Conservation (phyloP, 2,888 invertebrate species). For the Clistopyga incitator region DNA sequence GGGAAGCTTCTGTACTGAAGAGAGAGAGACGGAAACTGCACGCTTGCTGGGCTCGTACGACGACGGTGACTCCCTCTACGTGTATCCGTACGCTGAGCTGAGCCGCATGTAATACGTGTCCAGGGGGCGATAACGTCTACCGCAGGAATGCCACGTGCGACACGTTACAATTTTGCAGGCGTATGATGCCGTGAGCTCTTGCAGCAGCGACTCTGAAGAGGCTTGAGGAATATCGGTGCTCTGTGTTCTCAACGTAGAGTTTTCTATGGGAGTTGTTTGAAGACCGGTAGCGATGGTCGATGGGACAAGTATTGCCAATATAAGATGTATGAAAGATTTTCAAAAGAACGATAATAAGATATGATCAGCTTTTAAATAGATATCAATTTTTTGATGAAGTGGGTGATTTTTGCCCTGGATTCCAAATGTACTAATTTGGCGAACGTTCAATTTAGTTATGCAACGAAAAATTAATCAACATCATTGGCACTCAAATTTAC, state of each 20-base stretch:
- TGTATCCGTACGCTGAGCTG: not conserved
- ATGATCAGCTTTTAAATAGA: not conserved
- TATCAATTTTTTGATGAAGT: not conserved
- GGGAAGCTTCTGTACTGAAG: slow-evolving; percentile 55
- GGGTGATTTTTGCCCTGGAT: not conserved
- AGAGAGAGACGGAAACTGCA: no score
- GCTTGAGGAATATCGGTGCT: slow-evolving; percentile 5
- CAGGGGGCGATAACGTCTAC: slow-evolving; percentile 47
- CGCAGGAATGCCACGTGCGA: slow-evolving; percentile 62
- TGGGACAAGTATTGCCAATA: not conserved
- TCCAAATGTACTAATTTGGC: not conserved
- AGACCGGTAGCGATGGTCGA: slow-evolving; percentile 38
- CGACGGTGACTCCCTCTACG: not conserved
- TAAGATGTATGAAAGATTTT: not conserved
- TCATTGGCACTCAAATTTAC: no score
- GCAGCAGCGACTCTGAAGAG: not conserved
- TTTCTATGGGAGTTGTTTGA: slow-evolving; percentile 22
- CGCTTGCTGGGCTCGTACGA: not conserved
- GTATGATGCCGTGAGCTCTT: slow-evolving; percentile 6
- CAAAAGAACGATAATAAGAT: not conserved
- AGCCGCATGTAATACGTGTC: slow-evolving; percentile 42
- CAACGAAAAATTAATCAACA: not conserved
- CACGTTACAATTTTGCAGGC: slow-evolving; percentile 58
- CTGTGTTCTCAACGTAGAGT: slow-evolving; percentile 7
- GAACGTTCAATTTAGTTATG: not conserved